phyloP scores from a whole-genome alignment of 2,113 vertebrate genomes.

The Sander lucioperca region DNA sequence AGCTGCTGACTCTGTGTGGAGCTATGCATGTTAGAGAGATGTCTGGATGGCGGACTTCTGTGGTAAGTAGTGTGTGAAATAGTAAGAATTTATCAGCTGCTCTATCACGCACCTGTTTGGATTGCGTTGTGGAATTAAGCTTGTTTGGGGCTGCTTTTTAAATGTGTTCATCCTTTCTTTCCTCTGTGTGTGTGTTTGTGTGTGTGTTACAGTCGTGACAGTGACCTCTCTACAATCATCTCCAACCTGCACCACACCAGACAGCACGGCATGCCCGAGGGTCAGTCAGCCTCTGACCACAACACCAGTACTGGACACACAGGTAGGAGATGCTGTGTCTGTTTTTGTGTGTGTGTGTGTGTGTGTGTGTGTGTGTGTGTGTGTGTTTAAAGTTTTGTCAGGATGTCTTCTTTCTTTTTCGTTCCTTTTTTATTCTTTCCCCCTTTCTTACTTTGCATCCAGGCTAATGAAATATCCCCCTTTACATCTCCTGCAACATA shows the following conservation, averaged over 20 bases:
- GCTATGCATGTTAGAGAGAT: conserved; percentile 36
- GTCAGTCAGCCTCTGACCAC: conserved; percentile 91
- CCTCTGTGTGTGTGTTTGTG: conserved; percentile 27
- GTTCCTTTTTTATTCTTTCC: conserved; percentile 10
- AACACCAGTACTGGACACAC: conserved; percentile 88
- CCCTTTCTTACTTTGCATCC: conserved; percentile 31
- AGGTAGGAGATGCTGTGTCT: conserved; percentile 85
- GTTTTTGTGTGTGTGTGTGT: conserved; percentile 3
- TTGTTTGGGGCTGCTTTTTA: conserved; percentile 35
- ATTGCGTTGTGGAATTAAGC: conserved; percentile 25
- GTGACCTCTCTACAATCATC: conserved; percentile 94
- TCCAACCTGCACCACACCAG: conserved; percentile 94
- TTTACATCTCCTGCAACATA: conserved; percentile 54
- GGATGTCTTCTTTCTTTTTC: conserved; percentile 2
- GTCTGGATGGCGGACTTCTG: conserved; percentile 48
- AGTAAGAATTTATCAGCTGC: conserved; percentile 20
- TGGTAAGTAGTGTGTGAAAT: conserved; percentile 50
- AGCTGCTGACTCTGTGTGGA: conserved; percentile 56
- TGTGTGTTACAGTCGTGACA: conserved; percentile 89
- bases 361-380: neutral
- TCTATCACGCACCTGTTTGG: conserved; percentile 15
- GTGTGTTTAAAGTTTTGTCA: conserved; percentile 4
- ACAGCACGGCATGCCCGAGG: conserved; percentile 96
- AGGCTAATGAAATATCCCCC: conserved; percentile 28
- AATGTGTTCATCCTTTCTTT: conserved; percentile 29